Conservation (phyloP, 2,888 invertebrate species). For the Tachystola acroxantha region DNA sequence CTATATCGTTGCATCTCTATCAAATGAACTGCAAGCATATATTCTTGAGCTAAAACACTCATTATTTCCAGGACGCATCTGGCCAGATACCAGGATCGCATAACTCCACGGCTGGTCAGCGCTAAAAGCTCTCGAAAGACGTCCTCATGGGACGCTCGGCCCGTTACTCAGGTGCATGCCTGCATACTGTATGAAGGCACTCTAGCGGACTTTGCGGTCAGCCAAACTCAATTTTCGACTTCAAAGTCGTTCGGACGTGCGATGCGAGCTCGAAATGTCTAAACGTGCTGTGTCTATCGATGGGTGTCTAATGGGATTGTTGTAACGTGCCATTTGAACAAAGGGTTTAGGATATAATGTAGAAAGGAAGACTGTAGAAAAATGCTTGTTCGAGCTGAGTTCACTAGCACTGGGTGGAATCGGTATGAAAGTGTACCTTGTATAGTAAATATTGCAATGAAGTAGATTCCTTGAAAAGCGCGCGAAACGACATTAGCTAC, state of each 20-base stretch:
- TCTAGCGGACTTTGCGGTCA: conserved; percentile 52
- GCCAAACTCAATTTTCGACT: conserved; percentile 71
- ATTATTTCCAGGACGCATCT: conserved; percentile 25
- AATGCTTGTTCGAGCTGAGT: too few species aligned
- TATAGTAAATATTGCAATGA: too few species aligned
- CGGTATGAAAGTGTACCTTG: too few species aligned
- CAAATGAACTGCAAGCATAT: too few species aligned
- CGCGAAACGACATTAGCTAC: too few species aligned
- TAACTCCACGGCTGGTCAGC: conserved; percentile 46
- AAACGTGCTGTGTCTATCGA: conserved; percentile 25
- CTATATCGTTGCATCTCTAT: too few species aligned
- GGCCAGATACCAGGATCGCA: conserved; percentile 38
- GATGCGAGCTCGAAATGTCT: conserved; percentile 15
- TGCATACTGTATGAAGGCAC: conserved; percentile 64
- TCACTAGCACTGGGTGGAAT: too few species aligned
- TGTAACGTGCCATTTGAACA: conserved; percentile 17
- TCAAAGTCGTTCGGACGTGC: conserved; percentile 54
- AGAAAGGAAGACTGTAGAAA: too few species aligned
- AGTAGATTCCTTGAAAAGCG: too few species aligned
- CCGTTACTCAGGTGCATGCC: conserved; percentile 33
- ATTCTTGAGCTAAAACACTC: conserved; percentile 11
- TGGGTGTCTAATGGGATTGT: conserved; percentile 15
- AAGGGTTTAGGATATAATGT: too few species aligned
- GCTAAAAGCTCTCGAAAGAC: conserved; percentile 47
- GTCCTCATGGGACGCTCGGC: conserved; percentile 35